Base-by-base conservation (phyloP, 2,888 invertebrate genomes). In the Sphecodes monilicornis region DNA sequence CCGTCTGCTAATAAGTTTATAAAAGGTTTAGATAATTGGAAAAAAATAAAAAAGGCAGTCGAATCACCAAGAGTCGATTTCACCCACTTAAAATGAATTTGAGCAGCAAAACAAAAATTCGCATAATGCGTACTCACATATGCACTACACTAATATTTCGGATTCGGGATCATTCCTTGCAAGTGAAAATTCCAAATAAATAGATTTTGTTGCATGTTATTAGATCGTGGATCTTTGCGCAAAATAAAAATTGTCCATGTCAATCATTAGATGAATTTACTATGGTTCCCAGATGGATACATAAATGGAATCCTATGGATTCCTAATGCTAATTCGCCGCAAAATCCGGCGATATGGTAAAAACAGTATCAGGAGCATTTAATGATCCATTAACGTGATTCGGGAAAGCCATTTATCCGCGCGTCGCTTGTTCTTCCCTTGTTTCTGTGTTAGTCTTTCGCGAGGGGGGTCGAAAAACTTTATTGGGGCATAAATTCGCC, bases 401-500 rank as follows among this genome's bases (percentile, higher is more conserved):
- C 86, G 78, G 57, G 72, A 78, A 77, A 22, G 75, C 80, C 79
- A 74, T 89, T 89, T 89, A 86, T 86, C 73, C 66, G 79, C 29
- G 64, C 43, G 18, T 68, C 70, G 71, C 68, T n/a, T 71, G 50
- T 66, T 64, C 72, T 76, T 50, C 26, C 46, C 78, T 39, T 41
- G 71, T 54, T 68, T 50, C 78, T 46, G 54, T 57, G 79, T 78
- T 81, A 68, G 64, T 74, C 82, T 80, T 86, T 76, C 71, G 77
- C 81, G 82, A 79, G 79, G 90, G 90, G 50, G 90, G 90, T 88
- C 88, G 87, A 90, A 91, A 91, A 91, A 91, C 90, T 93, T 94
- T 93, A 93, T 93, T 92, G 91, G 87, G 88, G 91, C 91, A 94
- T 93, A 94, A 93, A 94, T 94, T 93, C 92, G 92, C 78, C n/a